Evolutionary conservation across 2,797 vertebrate genomes (phyloP).

Genomic region (Cephalopachus bancanus): DNA sequence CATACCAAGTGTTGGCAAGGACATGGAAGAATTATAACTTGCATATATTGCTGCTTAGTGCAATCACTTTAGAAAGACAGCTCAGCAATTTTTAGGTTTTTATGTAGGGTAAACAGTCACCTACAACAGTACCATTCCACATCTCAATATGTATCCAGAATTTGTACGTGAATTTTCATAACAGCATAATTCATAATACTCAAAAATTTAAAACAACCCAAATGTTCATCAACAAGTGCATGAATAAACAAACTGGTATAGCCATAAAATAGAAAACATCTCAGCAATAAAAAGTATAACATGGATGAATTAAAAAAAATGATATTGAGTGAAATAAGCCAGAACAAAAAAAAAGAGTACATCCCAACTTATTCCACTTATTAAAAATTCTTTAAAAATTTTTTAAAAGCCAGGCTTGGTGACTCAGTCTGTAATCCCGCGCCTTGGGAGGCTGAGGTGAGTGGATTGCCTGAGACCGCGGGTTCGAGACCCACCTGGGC

Average conservation of each 20-base stretch:
- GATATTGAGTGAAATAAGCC: background rate
- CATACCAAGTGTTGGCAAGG: background rate
- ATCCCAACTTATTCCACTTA: background rate
- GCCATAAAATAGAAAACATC: background rate
- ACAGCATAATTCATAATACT: background rate
- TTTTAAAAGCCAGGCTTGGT: too few species aligned
- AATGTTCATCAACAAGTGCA: background rate
- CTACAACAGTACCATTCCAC: background rate
- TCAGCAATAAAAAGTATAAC: slow-evolving; percentile 25
- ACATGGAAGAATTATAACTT: background rate
- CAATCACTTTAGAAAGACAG: background rate
- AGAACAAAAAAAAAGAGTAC: background rate
- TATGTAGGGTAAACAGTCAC: background rate
- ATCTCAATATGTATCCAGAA: background rate
- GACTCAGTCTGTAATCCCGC: too few species aligned
- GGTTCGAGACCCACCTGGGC: too few species aligned
- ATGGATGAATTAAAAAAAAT: slow-evolving; percentile 21
- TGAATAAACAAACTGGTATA: background rate
- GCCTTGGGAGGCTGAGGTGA: too few species aligned
- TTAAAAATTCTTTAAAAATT: background rate
- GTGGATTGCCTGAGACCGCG: too few species aligned
- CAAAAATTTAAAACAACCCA: background rate
- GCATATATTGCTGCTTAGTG: background rate
- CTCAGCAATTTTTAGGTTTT: background rate
- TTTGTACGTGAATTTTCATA: background rate